phyloP scores from a whole-genome alignment of 2,888 invertebrate genomes.

The Plemyria rubiginata region DNA sequence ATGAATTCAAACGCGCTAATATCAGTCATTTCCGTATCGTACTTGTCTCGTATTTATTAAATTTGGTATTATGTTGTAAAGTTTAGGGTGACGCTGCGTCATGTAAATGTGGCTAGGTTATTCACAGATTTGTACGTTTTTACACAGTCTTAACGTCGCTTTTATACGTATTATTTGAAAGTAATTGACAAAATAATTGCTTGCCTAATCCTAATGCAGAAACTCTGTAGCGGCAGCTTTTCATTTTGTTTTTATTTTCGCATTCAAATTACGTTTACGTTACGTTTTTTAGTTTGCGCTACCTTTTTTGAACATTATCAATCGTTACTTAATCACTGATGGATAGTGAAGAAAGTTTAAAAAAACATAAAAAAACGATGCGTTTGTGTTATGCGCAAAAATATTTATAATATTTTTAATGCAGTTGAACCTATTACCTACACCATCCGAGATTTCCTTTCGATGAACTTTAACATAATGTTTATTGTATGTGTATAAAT shows the following conservation, averaged over 20 bases:
- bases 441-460: too few relatives aligned
- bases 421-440: too few relatives aligned
- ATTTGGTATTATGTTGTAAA: slow-evolving; percentile 27
- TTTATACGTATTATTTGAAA: slow-evolving; percentile 35
- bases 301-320: background rate
- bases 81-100: slow-evolving; percentile 76
- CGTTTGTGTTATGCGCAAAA: too few relatives aligned
- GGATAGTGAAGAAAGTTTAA: too few relatives aligned
- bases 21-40: slow-evolving; percentile 16
- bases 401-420: too few relatives aligned
- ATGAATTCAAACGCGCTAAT: slow-evolving; percentile 9
- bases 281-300: slow-evolving; percentile 19
- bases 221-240: slow-evolving; percentile 51
- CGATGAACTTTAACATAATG: too few relatives aligned
- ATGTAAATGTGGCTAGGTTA: slow-evolving; percentile 53
- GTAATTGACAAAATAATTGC: slow-evolving; percentile 51
- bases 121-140: slow-evolving; percentile 53
- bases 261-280: slow-evolving; percentile 21
- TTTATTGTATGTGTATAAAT: too few relatives aligned
- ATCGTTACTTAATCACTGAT: background rate
- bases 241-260: slow-evolving; percentile 34
- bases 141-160: slow-evolving; percentile 55
- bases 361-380: background rate
- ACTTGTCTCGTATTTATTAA: slow-evolving; percentile 14
- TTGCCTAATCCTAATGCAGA: slow-evolving; percentile 46